These are phyloP conservation scores for Mormyrus proboscirostris DNA, from an alignment of 2,797 vertebrate species.

Conservation along the genomic window DNA sequence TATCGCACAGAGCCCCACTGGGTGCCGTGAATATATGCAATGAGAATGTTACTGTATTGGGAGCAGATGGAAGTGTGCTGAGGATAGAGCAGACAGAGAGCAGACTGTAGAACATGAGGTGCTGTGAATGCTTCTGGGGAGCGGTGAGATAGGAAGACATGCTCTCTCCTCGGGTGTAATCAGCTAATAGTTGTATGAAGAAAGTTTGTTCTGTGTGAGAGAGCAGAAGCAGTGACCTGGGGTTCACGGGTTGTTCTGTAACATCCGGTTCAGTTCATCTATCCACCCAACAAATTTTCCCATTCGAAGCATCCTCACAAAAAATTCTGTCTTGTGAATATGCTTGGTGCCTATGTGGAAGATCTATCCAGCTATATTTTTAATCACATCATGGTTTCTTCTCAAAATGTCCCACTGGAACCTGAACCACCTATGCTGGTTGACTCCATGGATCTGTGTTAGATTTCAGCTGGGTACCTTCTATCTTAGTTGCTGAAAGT, in stretches of 20 bases:
- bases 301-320: not conserved
- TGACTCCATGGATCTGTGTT: not conserved
- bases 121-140: not conserved
- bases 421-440: not conserved
- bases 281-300: not conserved
- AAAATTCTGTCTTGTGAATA: not conserved
- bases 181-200: not conserved
- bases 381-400: not conserved
- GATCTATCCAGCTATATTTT: not conserved
- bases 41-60: not conserved
- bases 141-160: not conserved
- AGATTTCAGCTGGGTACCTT: not conserved
- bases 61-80: not conserved
- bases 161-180: not conserved
- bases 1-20: not conserved
- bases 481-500: not conserved
- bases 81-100: not conserved
- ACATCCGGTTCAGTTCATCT: not conserved
- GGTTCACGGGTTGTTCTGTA: not conserved
- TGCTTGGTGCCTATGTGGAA: not conserved
- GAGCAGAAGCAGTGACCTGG: not conserved
- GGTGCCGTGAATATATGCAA: not conserved
- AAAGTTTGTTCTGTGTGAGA: not conserved
- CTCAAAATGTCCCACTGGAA: not conserved
- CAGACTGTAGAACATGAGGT: not conserved